phyloP scores from a whole-genome alignment of 2,113 vertebrate species.

The Danio rerio region GRCz12tu NC_133193.1:13850501-13851000 shows the following conservation, averaged over 20 bases:
- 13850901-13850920: slow-evolving; percentile 33
- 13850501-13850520: slow-evolving; percentile 97
- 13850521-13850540: slow-evolving; percentile 99
- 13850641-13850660: slow-evolving; percentile 68
- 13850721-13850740: not conserved
- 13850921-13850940: slow-evolving; percentile 54
- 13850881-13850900: slow-evolving; percentile 64
- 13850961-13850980: slow-evolving; percentile 45
- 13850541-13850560: slow-evolving; percentile 94
- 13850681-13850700: slow-evolving; percentile 54
- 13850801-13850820: not conserved
- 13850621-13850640: slow-evolving; percentile 52
- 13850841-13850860: slow-evolving; percentile 14
- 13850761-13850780: not conserved
- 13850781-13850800: not conserved
- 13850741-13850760: not conserved
- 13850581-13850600: slow-evolving; percentile 92
- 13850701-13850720: slow-evolving; percentile 38
- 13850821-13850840: not conserved
- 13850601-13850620: slow-evolving; percentile 87
- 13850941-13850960: slow-evolving; percentile 52
- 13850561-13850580: slow-evolving; percentile 96
- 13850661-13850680: slow-evolving; percentile 68
- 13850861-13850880: slow-evolving; percentile 19
- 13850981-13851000: slow-evolving; percentile 54